Evolutionary conservation across 2,888 invertebrate species (phyloP).

Genomic region (Callosobruchus maculatus): DNA sequence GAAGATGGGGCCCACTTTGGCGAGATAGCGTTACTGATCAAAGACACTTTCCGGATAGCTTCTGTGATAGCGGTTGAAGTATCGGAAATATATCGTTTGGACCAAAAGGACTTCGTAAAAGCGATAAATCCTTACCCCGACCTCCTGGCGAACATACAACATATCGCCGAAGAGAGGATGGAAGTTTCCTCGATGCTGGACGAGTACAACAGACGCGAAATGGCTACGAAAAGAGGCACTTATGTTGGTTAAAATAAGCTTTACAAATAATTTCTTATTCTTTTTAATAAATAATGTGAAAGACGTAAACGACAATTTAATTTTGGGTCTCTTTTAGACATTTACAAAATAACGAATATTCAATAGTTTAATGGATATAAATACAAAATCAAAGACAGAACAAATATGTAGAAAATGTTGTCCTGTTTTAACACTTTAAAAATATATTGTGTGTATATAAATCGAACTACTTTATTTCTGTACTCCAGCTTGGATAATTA

Average conservation of each 20-base stretch:
- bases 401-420: neutral
- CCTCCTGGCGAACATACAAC: conserved; percentile 50
- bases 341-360: neutral
- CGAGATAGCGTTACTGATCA: conserved; percentile 48
- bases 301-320: neutral
- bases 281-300: neutral
- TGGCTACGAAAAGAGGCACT: conserved; percentile 15
- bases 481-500: neutral
- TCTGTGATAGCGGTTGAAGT: conserved; percentile 47
- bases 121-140: conserved; percentile 49
- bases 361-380: neutral
- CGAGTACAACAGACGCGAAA: conserved; percentile 29
- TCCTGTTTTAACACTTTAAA: neutral
- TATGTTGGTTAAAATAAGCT: neutral
- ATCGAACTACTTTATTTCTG: neutral
- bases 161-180: conserved; percentile 51
- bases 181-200: conserved; percentile 52
- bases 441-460: neutral
- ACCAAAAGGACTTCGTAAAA: conserved; percentile 45
- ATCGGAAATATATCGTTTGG: conserved; percentile 47
- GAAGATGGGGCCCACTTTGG: conserved; percentile 58
- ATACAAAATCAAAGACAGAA: neutral
- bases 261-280: neutral
- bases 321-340: neutral
- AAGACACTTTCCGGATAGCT: conserved; percentile 41